Evolutionary conservation across 2,797 vertebrate genomes (phyloP), one percentile per base, ranked within the genome.

Genomic region (Allobates femoralis): DNA sequence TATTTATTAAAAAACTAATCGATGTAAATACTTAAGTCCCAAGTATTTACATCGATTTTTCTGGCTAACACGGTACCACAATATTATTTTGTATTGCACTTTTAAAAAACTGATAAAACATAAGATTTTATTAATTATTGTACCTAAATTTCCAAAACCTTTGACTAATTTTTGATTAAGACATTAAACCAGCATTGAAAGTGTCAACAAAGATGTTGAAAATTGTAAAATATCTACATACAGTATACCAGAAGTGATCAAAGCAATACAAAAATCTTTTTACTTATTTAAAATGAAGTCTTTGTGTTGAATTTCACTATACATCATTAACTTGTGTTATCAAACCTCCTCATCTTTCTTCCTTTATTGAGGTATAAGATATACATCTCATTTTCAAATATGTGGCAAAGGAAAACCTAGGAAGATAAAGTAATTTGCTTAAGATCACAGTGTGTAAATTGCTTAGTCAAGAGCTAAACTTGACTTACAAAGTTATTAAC

Each of bases 361-460:
- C 50, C 75, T 67, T 69, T 85, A 85, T 85, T 85, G 75, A 85
- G 74, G 58, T 77, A 66, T 66, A 21, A 34, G 74, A 84, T 84
- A 84, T 69, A 79, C n/a, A 85, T 85, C 83, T 85, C 83, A 85
- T 85, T 67, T 79, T 85, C 83, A 85, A 85, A 75, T 79, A 85
- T 69, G 67, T 78, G 75, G 18, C 83, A 66, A 67, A 66, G 60
- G 50, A 69, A 84, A 30, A 18, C 15, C 21, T 16, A 81, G 34
- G 21, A 5, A 85, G 62, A 28, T 30, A 67, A 75, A 55, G 15
- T 80, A 21, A 85, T 26, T 66, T 32, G 5, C 10, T 21, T 28
- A 67, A 78, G 41, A 60, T 37, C n/a, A 1, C 56, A 8, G 58
- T 69, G 62, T 85, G 83, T 85, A 85, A 85, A 79, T 85, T 75